Conservation (phyloP, 2,113 vertebrate genomes). For the Alaudala cheleensis region DNA sequence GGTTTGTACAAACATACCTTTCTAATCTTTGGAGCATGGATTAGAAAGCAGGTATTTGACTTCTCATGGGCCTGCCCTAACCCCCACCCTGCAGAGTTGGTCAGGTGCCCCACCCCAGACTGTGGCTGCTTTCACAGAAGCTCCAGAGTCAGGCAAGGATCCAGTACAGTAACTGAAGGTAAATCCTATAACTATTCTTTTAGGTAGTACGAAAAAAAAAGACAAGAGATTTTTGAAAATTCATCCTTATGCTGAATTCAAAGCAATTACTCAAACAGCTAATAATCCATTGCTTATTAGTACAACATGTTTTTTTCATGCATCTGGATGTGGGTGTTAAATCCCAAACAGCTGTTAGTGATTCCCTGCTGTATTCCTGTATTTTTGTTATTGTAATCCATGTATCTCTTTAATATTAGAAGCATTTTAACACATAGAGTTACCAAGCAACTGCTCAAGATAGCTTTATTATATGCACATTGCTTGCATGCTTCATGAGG, state of each 20-base stretch:
- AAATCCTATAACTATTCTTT: neutral
- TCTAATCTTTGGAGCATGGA: neutral
- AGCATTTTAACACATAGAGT: slow-evolving; percentile 30
- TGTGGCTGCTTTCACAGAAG: neutral
- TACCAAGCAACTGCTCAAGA: slow-evolving; percentile 39
- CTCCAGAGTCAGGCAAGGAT: neutral
- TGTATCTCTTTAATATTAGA: slow-evolving; percentile 25
- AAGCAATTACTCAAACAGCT: slow-evolving; percentile 13
- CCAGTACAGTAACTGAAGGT: neutral
- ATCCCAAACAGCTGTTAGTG: slow-evolving; percentile 42
- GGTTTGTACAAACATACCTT: neutral
- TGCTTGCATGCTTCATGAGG: neutral
- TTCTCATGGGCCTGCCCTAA: neutral
- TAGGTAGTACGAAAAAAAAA: neutral
- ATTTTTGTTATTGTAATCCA: slow-evolving; percentile 31
- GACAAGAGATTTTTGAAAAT: neutral
- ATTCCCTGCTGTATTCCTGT: slow-evolving; percentile 11
- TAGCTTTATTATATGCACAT: neutral
- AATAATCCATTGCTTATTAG: slow-evolving; percentile 24
- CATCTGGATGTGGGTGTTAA: slow-evolving; percentile 48
- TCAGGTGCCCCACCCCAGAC: neutral
- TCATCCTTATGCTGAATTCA: neutral
- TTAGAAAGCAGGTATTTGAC: neutral
- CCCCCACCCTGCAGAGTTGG: neutral
- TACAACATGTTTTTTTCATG: neutral